Base-by-base conservation (phyloP, 53 echinoderm and acorn worm genomes). In the Luidia sarsii region DNA sequence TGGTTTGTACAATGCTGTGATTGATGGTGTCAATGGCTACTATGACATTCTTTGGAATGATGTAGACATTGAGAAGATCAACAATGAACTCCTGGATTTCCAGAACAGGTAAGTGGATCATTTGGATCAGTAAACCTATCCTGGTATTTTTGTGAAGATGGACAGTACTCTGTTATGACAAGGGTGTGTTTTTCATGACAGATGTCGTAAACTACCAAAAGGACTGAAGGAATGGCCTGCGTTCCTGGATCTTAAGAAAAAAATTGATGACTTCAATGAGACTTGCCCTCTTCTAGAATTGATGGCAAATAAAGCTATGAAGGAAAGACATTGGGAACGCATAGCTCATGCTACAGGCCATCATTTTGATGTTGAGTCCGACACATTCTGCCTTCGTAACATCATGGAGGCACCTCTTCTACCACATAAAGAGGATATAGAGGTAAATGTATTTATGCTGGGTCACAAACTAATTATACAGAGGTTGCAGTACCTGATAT, bases 231-330 rank as follows among this genome's bases (percentile, higher is more conserved):
- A 93, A 39, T 96, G 96, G 96, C 79, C 71, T 23, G 96, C 96
- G 36, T 96, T 96, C 72, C 89, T 96, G 20, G 89, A 96, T 15
- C 75, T 96, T 33, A 96, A 96, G 87, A 83, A 91, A 82, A 96
- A 91, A 80, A 96, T 96, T 55, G 96, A 96, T 81, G 96, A 96
- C 83, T 96, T 96, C 87, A 96, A 93, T 64, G 96, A 96, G 81
- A 90, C 96, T 22, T 96, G 96, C 51, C 96, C 96, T 28, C 81
- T 96, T 7, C 86, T 96, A 21, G 96, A 96, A 55, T 80, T 96
- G 55, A 96, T 96, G 96, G 93, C 96, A 19, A 91, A 96, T 88
- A 93, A 90, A 64, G 93, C 96, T 57, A 96, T 96, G 96, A 96
- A 96, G 65, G 74, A 74, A 11, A 69, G 96, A 2, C 96, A 96